Evolutionary conservation across 2,797 vertebrate species (phyloP), one percentile per base, ranked within the genome.

Genomic region (Arrhamphus sclerolepis): DNA sequence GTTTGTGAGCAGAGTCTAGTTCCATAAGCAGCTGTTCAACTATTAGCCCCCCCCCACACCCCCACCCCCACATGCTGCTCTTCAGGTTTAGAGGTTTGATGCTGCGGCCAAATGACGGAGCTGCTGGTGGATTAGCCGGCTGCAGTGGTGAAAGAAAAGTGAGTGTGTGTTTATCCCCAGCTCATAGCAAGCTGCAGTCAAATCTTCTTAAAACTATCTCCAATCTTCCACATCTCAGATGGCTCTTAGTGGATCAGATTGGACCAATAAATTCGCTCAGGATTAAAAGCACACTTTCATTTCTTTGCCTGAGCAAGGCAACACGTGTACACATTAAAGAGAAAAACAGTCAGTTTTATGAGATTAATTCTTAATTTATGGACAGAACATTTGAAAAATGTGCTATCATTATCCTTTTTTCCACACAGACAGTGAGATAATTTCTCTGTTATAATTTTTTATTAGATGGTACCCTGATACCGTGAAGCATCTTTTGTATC

Each of bases 11-110:
- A 54, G 78, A 82, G 63, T 91, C 83, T 71, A 80, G 82, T 91
- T 92, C 86, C 86, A 83, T 49, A 78, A 87, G 88, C 91, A 93
- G 90, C 89, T 93, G 90, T 86, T 83, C 82, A 55, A 56, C 79
- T 58, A 71, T 73, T 56, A 77, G 24, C 58, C 19, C 24, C 31
- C 59, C 62, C 39, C 7, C 26, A 19, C 34, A 13, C 17, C 47
- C 44, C 17, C 39, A 6, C 14, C 7, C 7, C 7, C 51, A 50
- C 82, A 62, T 59, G 69, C 50, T 74, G 80, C 68, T 81, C 62
- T 66, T 77, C 65, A 78, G 70, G 82, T 68, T 73, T 66, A 82
- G 69, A 77, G 81, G 62, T 75, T 59, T 70, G 57, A 46, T 62
- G 62, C 67, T 69, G 41, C 75, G 65, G 58, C 67, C 79, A 83